These are phyloP conservation scores for Oncopodura yosiiana DNA, from an alignment of 1,140 invertebrate species.

Conservation along the genomic window DNA sequence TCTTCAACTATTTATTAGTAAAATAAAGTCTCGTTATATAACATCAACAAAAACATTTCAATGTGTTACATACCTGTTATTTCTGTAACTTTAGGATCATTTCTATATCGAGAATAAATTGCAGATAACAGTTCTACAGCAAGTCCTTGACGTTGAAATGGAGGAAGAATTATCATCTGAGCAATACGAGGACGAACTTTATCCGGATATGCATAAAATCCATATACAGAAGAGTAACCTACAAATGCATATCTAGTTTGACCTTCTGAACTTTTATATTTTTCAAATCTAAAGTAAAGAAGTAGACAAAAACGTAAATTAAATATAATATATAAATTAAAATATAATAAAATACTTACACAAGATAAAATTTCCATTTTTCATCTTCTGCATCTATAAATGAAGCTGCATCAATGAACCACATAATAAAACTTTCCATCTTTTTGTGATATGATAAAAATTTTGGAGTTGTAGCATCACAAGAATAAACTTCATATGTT, in stretches of 20 bases:
- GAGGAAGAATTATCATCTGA: slow-evolving; percentile 81
- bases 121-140: slow-evolving; percentile 64
- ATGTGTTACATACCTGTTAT: slow-evolving; percentile 58
- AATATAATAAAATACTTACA: slow-evolving; percentile 50
- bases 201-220: slow-evolving; percentile 86
- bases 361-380: slow-evolving; percentile 80
- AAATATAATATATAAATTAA: neutral
- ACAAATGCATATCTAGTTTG: slow-evolving; percentile 59
- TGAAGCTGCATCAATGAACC: slow-evolving; percentile 87
- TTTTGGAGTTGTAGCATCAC: slow-evolving; percentile 52
- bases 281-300: slow-evolving; percentile 61
- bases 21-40: slow-evolving; percentile 24
- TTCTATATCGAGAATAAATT: slow-evolving; percentile 66
- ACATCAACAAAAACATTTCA: neutral
- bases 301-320: neutral
- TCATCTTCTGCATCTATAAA: slow-evolving; percentile 88
- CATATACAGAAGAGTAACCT: slow-evolving; percentile 85
- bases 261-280: slow-evolving; percentile 56
- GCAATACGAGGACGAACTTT: slow-evolving; percentile 78
- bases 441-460: slow-evolving; percentile 71
- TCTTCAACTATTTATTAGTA: slow-evolving; percentile 63
- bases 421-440: slow-evolving; percentile 84
- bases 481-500: slow-evolving; percentile 70
- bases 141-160: slow-evolving; percentile 74
- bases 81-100: slow-evolving; percentile 61